Percentiles rank a stretch among this genome's conserved stretches.
phyloP scores from a whole-genome alignment of 2,888 invertebrate species.

The Laspeyria flexula region DNA sequence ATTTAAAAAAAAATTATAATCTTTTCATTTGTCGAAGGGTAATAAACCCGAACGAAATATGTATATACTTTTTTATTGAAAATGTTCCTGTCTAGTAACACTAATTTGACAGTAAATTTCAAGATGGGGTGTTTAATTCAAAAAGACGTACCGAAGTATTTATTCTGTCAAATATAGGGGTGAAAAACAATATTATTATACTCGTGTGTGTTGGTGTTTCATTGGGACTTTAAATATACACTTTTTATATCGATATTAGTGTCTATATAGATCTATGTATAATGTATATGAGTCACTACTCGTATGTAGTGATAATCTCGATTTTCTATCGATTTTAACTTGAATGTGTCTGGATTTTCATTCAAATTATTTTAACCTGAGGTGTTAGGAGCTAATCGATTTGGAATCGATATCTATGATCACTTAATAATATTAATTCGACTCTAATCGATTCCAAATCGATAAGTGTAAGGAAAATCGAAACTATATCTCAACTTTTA shows the following conservation, averaged over 20 bases:
- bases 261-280: conserved; percentile 8
- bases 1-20: too few relatives aligned
- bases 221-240: background rate
- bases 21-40: too few relatives aligned
- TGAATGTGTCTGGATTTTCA: background rate
- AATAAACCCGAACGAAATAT: too few relatives aligned
- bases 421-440: background rate
- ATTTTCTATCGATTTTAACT: conserved; percentile 10
- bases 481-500: conserved; percentile 7
- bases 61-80: too few relatives aligned
- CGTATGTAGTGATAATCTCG: background rate
- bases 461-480: background rate
- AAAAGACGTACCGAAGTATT: too few relatives aligned
- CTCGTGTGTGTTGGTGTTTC: background rate
- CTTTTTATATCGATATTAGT: conserved; percentile 1
- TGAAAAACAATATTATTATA: too few relatives aligned
- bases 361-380: background rate
- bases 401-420: background rate
- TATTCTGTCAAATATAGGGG: too few relatives aligned
- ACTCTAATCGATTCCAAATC: background rate
- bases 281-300: background rate
- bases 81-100: too few relatives aligned
- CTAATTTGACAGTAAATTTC: too few relatives aligned
- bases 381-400: background rate
- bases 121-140: too few relatives aligned